These are phyloP conservation scores for Parnassius apollo DNA, from an alignment of 2,888 invertebrate species.

Conservation along the genomic window DNA sequence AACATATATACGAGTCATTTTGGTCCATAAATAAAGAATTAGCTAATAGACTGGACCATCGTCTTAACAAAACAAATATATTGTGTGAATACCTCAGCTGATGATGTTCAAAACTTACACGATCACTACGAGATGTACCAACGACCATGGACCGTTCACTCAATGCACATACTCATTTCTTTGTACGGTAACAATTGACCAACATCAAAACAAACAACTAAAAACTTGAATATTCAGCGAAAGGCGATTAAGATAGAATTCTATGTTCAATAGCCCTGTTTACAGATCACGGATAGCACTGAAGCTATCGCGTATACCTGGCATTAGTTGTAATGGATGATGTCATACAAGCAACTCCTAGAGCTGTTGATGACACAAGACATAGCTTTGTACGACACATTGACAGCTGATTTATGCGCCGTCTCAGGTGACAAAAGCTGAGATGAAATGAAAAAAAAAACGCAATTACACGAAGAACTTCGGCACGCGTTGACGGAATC, in stretches of 20 bases:
- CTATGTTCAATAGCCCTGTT: background rate
- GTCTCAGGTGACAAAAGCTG: constrained; percentile 68
- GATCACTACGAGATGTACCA: too few species aligned
- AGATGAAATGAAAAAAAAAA: constrained; percentile 52
- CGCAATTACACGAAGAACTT: constrained; percentile 59
- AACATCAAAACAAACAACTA: too few species aligned
- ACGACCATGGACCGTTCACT: too few species aligned
- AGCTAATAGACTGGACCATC: too few species aligned
- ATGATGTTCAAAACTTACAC: too few species aligned
- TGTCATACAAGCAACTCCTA: constrained; percentile 52
- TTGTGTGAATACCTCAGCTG: too few species aligned
- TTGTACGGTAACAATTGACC: too few species aligned
- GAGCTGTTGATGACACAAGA: constrained; percentile 58
- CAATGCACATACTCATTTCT: too few species aligned
- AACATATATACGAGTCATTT: too few species aligned
- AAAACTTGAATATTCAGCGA: too few species aligned
- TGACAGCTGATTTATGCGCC: constrained; percentile 75
- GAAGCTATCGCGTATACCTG: constrained; percentile 52
- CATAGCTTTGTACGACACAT: constrained; percentile 60
- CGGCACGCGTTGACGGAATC: constrained; percentile 55
- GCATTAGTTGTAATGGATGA: constrained; percentile 52
- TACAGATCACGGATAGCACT: constrained; percentile 37
- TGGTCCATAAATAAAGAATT: too few species aligned
- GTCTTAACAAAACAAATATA: too few species aligned
- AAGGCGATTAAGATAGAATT: background rate